phyloP scores from a whole-genome alignment of 2,113 vertebrate genomes.

The Gymnobelideus leadbeateri region DNA sequence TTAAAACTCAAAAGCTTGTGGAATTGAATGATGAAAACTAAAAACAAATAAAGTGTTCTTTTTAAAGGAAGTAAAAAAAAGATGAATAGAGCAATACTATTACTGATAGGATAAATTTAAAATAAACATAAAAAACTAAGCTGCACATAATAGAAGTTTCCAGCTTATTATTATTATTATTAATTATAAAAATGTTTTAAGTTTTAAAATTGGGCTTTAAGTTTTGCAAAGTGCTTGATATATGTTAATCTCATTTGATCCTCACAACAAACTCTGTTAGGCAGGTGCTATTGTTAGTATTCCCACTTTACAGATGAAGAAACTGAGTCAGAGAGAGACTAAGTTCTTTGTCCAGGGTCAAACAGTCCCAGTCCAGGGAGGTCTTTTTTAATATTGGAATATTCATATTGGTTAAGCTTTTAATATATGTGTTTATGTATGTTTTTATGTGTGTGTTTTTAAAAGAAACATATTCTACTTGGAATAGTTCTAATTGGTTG shows the following conservation, averaged over 20 bases:
- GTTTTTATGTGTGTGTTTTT: neutral
- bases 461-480: neutral
- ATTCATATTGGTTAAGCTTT: neutral
- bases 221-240: neutral
- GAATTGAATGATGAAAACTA: too few relatives aligned
- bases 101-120: neutral
- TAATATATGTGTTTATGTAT: too few relatives aligned
- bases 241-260: neutral
- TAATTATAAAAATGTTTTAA: neutral
- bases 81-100: neutral
- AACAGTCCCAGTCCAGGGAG: neutral
- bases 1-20: too few relatives aligned
- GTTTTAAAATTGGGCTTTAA: neutral
- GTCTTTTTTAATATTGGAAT: neutral
- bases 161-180: neutral
- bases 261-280: neutral
- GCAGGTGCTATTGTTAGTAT: neutral
- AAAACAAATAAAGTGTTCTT: too few relatives aligned
- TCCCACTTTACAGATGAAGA: neutral
- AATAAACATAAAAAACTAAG: neutral
- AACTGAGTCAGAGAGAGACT: neutral
- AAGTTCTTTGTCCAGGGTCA: too few relatives aligned
- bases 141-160: neutral
- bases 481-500: neutral
- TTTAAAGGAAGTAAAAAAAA: too few relatives aligned